Base-by-base conservation (phyloP, 2,888 invertebrate genomes). In the Petrolisthes cinctipes region DNA sequence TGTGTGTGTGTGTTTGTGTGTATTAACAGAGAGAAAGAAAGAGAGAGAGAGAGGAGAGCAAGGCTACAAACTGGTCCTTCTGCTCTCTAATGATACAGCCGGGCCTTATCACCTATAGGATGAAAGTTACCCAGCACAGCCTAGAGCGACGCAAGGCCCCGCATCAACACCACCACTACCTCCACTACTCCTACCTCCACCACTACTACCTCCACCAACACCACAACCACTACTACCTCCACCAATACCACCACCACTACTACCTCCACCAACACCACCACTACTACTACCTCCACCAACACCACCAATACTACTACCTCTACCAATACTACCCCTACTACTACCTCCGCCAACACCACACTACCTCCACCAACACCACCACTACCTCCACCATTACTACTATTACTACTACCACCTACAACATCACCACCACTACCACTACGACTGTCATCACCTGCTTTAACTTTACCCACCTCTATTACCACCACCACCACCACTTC, bases 31-130 rank as follows among this genome's bases (percentile, higher is more conserved):
- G 61, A 61, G 61, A 61, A 4, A 61, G 61, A 61, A 4, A 61
- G 17, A 61, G 61, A 61, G 61, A 17, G 61, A 17, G 61, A 37
- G 37, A 37, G 37, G 37, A 37, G 37, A 61, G 61, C 61, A 61
- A 61, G 61, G 17, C 61, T 61, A 9, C 61, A 61, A 61, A 61
- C 61, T 61, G 61, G 61, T 61, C 61, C 61, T 17, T 3, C 61
- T 82, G 73, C 71, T 82, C 71, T 82, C 82, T 71, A 68, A 53
- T 82, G 71, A 71, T 82, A 80, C 57, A 75, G 61, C 37, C 66
- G 54, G 71, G 71, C 53, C 82, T 68, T 82, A 82, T 82, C 82
- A 82, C 66, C 68, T 82, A 71, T 82, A 68, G 82, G 82, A 82
- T 82, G 68, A 71, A 71, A 82, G 71, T 82, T 71, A 20, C 79